phyloP scores from a whole-genome alignment of 92 coral and sea anemone genomes.

The Heliopora coerulea region DNA sequence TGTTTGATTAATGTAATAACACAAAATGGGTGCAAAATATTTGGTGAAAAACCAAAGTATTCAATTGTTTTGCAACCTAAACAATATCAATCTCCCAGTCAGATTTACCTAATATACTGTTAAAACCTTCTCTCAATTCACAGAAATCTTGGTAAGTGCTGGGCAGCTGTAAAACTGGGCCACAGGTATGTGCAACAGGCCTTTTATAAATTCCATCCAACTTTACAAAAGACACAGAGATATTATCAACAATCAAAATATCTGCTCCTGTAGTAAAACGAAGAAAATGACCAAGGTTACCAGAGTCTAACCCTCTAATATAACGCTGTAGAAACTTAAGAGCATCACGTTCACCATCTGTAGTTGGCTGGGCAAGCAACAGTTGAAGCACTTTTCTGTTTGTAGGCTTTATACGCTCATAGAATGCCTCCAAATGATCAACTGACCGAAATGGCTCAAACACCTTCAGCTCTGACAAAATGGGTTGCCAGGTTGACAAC shows the following conservation, averaged over 20 bases:
- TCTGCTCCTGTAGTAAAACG: conserved; percentile 47
- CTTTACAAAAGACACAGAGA: conserved; percentile 27
- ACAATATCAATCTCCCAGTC: conserved; percentile 49
- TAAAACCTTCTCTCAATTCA: conserved; percentile 41
- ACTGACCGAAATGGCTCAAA: conserved; percentile 23
- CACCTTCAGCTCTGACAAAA: conserved; percentile 9
- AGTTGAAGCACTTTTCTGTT: conserved; percentile 20
- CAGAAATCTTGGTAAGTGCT: conserved; percentile 48
- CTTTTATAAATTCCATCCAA: conserved; percentile 28
- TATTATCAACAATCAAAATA: conserved; percentile 12
- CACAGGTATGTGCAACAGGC: conserved; percentile 49
- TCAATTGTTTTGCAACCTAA: no score
- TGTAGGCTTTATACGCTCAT: conserved; percentile 5
- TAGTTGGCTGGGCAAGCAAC: conserved; percentile 12
- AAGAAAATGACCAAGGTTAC: conserved; percentile 8
- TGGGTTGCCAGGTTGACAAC: conserved; percentile 35
- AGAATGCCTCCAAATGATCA: background rate
- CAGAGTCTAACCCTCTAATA: background rate
- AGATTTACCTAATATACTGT: conserved; percentile 17
- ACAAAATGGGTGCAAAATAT: conserved; percentile 7
- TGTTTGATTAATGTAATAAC: conserved; percentile 26
- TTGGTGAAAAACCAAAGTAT: no score
- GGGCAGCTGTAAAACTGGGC: conserved; percentile 43
- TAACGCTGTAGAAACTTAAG: conserved; percentile 9
- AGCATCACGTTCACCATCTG: conserved; percentile 19